A percentile compares a stretch with the other conserved stretches of the same genome.
These are phyloP conservation scores for Wiebesia pumilae DNA, from an alignment of 1,140 invertebrate species.

Conservation along the genomic window DNA sequence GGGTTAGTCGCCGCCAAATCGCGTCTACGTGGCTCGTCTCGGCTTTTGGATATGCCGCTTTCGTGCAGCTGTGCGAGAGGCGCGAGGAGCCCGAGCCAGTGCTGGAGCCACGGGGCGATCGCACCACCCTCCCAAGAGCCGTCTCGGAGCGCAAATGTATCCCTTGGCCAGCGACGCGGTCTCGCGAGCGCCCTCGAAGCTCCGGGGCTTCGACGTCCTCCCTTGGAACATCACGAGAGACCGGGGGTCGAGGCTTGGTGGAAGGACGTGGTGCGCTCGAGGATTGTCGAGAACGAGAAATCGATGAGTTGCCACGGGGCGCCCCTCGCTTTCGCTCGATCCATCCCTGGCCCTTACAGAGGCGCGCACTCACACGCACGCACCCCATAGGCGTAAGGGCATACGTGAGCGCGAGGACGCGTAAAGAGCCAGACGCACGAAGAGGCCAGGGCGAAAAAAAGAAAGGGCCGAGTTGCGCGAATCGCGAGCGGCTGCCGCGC, in stretches of 20 bases:
- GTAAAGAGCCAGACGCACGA: neutral
- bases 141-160: too few species aligned
- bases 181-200: too few species aligned
- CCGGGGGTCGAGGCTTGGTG: neutral
- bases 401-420: constrained; percentile 57
- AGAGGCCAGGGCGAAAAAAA: neutral
- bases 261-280: neutral
- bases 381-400: neutral
- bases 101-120: neutral
- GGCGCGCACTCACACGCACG: neutral
- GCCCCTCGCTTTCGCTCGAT: neutral
- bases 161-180: too few species aligned
- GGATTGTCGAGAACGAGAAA: neutral
- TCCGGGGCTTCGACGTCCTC: neutral
- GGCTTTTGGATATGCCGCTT: neutral
- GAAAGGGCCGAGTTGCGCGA: constrained; percentile 33
- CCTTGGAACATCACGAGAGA: too few species aligned
- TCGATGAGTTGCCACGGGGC: neutral
- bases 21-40: neutral
- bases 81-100: neutral
- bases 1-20: neutral
- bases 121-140: too few species aligned
- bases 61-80: neutral
- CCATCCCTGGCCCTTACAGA: neutral
- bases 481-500: neutral